Conservation (phyloP, 2,888 invertebrate genomes). For the Pandemis cinnamomeana region DNA sequence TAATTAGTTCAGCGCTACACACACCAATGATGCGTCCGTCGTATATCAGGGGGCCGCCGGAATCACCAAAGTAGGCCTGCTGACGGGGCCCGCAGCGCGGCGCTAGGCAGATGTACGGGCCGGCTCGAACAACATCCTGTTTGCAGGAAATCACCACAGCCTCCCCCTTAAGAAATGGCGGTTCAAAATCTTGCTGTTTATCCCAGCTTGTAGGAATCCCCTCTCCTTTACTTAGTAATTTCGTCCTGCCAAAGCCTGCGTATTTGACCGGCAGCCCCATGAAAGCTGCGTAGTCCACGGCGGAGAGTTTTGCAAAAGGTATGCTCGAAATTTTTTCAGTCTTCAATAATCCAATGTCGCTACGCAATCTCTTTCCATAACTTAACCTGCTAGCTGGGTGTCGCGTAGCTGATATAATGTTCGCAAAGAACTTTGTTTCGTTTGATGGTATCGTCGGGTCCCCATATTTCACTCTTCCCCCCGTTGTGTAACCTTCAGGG, state of each 20-base stretch:
- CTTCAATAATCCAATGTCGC: background rate
- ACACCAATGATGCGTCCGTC: background rate
- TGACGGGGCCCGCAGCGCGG: background rate
- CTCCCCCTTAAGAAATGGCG: background rate
- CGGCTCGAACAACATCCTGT: background rate
- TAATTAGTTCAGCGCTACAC: background rate
- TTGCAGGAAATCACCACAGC: background rate
- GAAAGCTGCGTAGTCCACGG: background rate
- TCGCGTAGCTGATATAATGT: background rate
- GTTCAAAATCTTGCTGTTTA: background rate
- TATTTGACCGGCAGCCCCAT: slow-evolving; percentile 4
- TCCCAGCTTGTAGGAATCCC: background rate
- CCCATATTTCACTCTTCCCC: background rate
- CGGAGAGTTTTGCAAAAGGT: background rate
- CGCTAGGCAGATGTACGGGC: background rate
- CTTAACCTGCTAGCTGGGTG: background rate
- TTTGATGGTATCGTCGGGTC: background rate
- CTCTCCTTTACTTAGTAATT: background rate
- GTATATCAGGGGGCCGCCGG: background rate
- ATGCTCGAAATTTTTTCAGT: background rate
- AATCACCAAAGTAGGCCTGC: background rate
- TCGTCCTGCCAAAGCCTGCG: background rate
- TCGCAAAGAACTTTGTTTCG: background rate
- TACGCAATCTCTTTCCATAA: background rate
- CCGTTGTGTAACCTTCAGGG: background rate